Percentiles rank a stretch among this genome's conserved stretches.
phyloP scores from a whole-genome alignment of 2,797 vertebrate genomes.

The Lacerta agilis region DNA sequence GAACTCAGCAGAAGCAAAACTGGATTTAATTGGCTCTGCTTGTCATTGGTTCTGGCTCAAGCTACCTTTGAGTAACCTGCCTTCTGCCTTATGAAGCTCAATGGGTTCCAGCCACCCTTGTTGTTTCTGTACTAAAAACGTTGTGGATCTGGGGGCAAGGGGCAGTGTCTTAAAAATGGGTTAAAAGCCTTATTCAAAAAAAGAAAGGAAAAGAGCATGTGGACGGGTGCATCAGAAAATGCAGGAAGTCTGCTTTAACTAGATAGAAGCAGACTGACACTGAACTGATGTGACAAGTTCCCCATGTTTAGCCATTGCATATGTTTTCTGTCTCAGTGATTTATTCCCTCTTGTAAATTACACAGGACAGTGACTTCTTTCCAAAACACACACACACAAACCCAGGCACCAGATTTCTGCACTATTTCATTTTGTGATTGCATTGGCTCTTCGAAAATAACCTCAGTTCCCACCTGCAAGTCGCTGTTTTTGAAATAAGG shows the following conservation, averaged over 20 bases:
- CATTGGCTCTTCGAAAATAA: slow-evolving; percentile 60
- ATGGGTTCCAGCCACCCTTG: neutral
- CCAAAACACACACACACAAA: slow-evolving; percentile 10
- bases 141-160: neutral
- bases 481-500: slow-evolving; percentile 31
- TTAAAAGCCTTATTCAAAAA: slow-evolving; percentile 26
- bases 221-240: neutral
- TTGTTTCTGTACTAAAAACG: slow-evolving; percentile 41
- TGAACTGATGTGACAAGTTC: slow-evolving; percentile 56
- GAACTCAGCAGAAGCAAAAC: too few species aligned
- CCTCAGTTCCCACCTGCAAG: slow-evolving; percentile 26
- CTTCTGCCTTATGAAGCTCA: too few species aligned
- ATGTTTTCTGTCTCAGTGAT: slow-evolving; percentile 69
- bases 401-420: slow-evolving; percentile 31
- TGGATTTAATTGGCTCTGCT: too few species aligned
- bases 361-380: slow-evolving; percentile 46
- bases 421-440: slow-evolving; percentile 56
- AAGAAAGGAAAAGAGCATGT: neutral
- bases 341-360: slow-evolving; percentile 70
- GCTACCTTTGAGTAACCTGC: too few species aligned
- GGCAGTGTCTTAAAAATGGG: slow-evolving; percentile 16
- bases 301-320: slow-evolving; percentile 46
- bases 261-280: slow-evolving; percentile 43
- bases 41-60: too few species aligned
- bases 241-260: slow-evolving; percentile 34